Percentiles rank a stretch among this genome's conserved stretches.
Conservation (phyloP, 1,140 invertebrate species). For the Eufriesea mexicana region DNA sequence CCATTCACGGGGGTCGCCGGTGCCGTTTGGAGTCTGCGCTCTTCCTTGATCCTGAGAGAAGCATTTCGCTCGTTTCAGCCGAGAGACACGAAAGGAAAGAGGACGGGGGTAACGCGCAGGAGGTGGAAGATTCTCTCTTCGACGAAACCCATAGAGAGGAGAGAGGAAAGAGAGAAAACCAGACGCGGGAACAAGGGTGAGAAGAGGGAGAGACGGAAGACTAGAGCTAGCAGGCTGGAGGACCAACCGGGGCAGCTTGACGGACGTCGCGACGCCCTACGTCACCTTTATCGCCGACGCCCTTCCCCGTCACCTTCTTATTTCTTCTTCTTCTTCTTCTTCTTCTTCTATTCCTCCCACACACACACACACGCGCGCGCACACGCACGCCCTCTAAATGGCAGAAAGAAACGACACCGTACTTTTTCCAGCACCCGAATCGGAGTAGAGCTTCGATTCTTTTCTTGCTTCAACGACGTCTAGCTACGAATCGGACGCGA, state of each 20-base stretch:
- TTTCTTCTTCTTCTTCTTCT: constrained; percentile 9
- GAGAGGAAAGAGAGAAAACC: not conserved
- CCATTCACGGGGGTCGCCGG: constrained; percentile 80
- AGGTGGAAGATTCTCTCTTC: constrained; percentile 63
- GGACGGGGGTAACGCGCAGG: constrained; percentile 23
- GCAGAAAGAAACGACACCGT: constrained; percentile 55
- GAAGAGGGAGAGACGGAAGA: constrained; percentile 32
- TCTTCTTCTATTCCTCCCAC: no score
- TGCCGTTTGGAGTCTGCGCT: constrained; percentile 79
- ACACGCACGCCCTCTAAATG: constrained; percentile 52
- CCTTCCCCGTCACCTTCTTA: constrained; percentile 61
- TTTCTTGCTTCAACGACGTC: not conserved
- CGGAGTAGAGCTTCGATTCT: not conserved
- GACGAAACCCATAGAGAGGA: constrained; percentile 44
- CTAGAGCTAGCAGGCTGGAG: constrained; percentile 47
- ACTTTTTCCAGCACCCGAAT: constrained; percentile 30
- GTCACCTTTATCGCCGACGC: constrained; percentile 79
- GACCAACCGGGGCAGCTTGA: constrained; percentile 80
- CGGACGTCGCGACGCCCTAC: constrained; percentile 81
- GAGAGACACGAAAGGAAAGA: constrained; percentile 54
- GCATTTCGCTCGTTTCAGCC: constrained; percentile 65
- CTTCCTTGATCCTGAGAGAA: constrained; percentile 80
- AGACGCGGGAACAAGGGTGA: constrained; percentile 12
- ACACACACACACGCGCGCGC: no score
- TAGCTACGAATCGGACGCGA: not conserved